phyloP scores from a whole-genome alignment of 2,113 vertebrate species.

The Pagrus major region DNA sequence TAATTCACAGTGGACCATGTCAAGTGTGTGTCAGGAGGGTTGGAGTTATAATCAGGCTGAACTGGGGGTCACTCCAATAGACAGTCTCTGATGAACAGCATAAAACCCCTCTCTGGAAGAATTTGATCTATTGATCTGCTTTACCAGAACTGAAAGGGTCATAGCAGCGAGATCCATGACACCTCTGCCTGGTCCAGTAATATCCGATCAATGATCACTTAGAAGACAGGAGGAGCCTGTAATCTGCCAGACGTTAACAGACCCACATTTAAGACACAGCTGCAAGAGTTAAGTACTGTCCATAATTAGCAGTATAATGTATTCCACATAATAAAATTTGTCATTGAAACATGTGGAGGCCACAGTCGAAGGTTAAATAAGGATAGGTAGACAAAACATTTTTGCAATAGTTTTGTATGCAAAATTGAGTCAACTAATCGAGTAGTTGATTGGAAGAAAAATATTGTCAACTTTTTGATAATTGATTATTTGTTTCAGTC shows the following conservation, averaged over 20 bases:
- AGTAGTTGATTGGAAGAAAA: no score
- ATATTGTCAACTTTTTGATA: no score
- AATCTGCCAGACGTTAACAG: constrained; percentile 50
- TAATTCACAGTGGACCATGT: constrained; percentile 26
- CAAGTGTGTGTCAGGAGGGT: constrained; percentile 23
- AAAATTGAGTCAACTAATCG: no score
- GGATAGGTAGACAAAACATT: constrained; percentile 19
- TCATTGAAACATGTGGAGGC: constrained; percentile 54
- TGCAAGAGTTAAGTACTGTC: constrained; percentile 58
- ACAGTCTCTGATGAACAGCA: constrained; percentile 56
- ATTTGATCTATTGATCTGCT: constrained; percentile 76
- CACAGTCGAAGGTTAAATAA: constrained; percentile 39
- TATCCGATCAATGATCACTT: constrained; percentile 79
- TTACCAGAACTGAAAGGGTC: constrained; percentile 72
- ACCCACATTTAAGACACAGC: constrained; percentile 52
- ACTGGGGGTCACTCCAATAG: constrained; percentile 56
- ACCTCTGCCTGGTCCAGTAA: constrained; percentile 66
- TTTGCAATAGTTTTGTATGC: background rate
- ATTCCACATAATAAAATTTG: constrained; percentile 58
- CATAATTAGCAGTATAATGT: constrained; percentile 66
- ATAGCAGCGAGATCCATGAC: constrained; percentile 59
- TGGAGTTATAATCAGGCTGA: constrained; percentile 57
- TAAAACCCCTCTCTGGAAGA: constrained; percentile 67
- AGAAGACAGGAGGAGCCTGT: constrained; percentile 57
- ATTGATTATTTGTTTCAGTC: no score